Conservation (phyloP, 2,797 vertebrate species). For the Arrhamphus sclerolepis region DNA sequence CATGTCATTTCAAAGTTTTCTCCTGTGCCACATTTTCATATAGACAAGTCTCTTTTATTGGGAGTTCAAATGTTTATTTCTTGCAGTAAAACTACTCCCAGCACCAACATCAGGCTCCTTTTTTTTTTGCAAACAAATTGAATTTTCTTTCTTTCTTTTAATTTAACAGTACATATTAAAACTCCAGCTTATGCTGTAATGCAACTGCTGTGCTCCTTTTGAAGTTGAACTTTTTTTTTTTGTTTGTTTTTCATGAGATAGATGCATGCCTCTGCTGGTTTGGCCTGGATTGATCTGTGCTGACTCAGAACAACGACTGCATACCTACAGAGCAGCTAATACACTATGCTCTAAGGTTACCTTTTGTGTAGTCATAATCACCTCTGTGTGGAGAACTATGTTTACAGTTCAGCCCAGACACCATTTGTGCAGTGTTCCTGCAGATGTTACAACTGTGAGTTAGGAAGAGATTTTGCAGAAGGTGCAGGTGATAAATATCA, state of each 20-base stretch:
- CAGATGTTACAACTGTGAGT: conserved; percentile 27
- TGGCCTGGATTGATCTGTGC: conserved; percentile 75
- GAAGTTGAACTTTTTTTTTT: conserved; percentile 35
- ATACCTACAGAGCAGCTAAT: conserved; percentile 57
- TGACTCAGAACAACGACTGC: conserved; percentile 68
- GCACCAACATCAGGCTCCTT: too few species aligned
- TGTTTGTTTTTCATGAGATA: conserved; percentile 47
- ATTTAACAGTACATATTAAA: too few species aligned
- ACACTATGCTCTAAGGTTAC: conserved; percentile 46
- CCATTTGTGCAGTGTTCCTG: conserved; percentile 34
- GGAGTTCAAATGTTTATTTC: too few species aligned
- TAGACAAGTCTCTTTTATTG: too few species aligned
- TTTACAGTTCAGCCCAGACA: conserved; percentile 52
- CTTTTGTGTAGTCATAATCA: conserved; percentile 31
- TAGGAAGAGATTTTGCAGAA: conserved; percentile 16
- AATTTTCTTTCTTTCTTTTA: too few species aligned
- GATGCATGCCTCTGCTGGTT: conserved; percentile 70
- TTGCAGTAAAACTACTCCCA: too few species aligned
- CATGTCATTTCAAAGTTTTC: too few species aligned
- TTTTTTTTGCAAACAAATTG: too few species aligned
- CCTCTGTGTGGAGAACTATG: conserved; percentile 47
- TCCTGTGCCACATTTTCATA: too few species aligned
- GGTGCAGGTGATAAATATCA: conserved; percentile 27
- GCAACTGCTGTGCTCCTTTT: conserved; percentile 39
- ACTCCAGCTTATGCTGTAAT: conserved; percentile 6